Conservation (phyloP, 2,888 invertebrate genomes). For the Tetragonula carbonaria region DNA sequence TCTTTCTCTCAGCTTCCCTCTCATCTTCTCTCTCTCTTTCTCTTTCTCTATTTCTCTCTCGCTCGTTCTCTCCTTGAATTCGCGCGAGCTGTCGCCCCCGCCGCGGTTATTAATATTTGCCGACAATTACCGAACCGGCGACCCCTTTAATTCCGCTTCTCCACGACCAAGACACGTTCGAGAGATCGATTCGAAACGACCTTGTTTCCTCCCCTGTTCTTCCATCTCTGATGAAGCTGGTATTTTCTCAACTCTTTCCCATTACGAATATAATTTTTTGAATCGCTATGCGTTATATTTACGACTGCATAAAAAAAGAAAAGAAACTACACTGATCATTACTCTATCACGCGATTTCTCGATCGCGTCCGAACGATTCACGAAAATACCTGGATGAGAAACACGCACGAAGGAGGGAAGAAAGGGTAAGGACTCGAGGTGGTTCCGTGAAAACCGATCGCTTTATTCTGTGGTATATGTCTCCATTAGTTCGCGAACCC, state of each 20-base stretch:
- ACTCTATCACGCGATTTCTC: conserved; percentile 61
- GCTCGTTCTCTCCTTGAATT: conserved; percentile 53
- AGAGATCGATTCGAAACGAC: conserved; percentile 67
- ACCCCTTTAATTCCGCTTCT: conserved; percentile 81
- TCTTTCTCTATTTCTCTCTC: conserved; percentile 49
- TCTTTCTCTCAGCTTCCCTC: conserved; percentile 9
- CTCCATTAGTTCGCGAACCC: conserved; percentile 69
- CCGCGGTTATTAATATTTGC: conserved; percentile 83
- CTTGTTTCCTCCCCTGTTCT: neutral
- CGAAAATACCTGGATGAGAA: conserved; percentile 42
- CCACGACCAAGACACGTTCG: conserved; percentile 78
- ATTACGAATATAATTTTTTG: neutral
- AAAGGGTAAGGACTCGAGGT: conserved; percentile 44
- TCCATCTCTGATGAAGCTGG: neutral
- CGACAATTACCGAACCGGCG: conserved; percentile 81
- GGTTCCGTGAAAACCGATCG: conserved; percentile 61
- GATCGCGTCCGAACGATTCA: conserved; percentile 23
- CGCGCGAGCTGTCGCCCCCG: conserved; percentile 53
- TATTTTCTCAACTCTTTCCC: neutral
- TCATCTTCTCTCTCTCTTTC: conserved; percentile 45
- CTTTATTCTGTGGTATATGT: conserved; percentile 62
- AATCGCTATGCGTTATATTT: neutral
- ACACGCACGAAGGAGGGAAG: conserved; percentile 21
- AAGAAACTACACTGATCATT: conserved; percentile 53
- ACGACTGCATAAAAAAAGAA: neutral